Evolutionary conservation across 2,888 invertebrate species (phyloP), one percentile per base, ranked within the genome.

Genomic region (Acrocera orbiculus): DNA sequence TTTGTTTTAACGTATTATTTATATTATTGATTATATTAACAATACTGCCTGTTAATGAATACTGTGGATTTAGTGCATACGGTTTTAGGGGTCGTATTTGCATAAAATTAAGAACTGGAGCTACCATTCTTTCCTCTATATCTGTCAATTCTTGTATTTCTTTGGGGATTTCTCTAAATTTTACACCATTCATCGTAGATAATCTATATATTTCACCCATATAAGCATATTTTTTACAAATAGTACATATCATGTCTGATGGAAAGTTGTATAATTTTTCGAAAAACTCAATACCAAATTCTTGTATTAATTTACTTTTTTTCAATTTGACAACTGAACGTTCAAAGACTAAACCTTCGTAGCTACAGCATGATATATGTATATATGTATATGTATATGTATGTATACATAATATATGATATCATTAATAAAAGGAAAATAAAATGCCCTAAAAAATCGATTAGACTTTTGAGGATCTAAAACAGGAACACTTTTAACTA

Each of bases 371-470:
- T 22, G 10, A 9, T 9, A 22, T 9, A 3, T 8, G 10, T 22
- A 10, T 22, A 10, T 22, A 9, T 22, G 9, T 22, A 8, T 10
- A 9, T 10, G 8, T 9, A 22, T 9, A 9, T 22, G 9, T 9
- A 22, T 22, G 22, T 9, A 22, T 8, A 22, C 9, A 22, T 9
- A 22, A 9, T 22, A 9, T 10, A 8, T 9, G 8, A 2, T 67
- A 22, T 22, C 22, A 9, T 22, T 22, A 16, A 82, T 45, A 49
- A 74, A 72, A 29, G 92, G 90, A 54, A 92, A 65, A 58, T 83
- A 90, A 55, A 92, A 92, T 4, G 90, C 81, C 51, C 92, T 65
- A 46, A 81, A 76, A 32, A 87, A 58, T 44, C 63, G 63, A 52
- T 78, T 72, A 0, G 86, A 86, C 62, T 70, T 75, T 26, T 70